Conservation (phyloP, 2,113 vertebrate genomes). For the Probosciger aterrimus region DNA sequence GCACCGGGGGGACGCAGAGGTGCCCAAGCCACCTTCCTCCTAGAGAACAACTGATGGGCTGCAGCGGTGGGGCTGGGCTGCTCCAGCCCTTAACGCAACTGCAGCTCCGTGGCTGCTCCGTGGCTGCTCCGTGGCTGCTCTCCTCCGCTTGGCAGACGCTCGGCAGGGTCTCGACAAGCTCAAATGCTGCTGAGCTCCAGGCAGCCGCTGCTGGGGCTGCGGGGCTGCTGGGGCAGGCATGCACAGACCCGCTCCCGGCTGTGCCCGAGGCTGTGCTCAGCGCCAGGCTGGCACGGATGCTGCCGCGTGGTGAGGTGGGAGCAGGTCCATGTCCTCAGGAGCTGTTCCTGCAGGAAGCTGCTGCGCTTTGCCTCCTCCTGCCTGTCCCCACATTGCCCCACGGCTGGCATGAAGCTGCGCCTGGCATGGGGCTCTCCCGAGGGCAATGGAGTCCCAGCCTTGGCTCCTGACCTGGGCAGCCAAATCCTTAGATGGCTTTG, state of each 20-base stretch:
- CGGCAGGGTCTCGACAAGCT: neutral
- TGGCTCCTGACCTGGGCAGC: neutral
- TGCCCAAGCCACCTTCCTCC: neutral
- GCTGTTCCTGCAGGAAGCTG: neutral
- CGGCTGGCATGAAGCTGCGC: neutral
- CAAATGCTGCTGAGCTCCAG: neutral
- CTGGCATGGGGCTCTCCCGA: rapidly evolving
- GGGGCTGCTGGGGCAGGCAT: neutral
- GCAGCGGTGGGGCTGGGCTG: neutral
- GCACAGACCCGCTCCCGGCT: rapidly evolving
- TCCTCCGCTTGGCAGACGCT: constrained; percentile 11
- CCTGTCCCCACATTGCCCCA: neutral
- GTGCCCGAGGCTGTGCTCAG: neutral
- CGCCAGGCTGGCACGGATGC: neutral
- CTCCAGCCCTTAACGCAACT: constrained; percentile 56
- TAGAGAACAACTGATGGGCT: constrained; percentile 1
- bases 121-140: neutral
- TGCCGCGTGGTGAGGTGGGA: neutral
- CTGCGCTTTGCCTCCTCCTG: neutral
- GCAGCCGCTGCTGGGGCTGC: neutral
- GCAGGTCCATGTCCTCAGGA: neutral
- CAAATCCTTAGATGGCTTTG: neutral
- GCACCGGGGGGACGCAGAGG: rapidly evolving
- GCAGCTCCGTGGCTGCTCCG: neutral
- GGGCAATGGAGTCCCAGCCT: neutral